Evolutionary conservation across 2,888 invertebrate genomes (phyloP).

Genomic region (Adelognathus sp.): DNA sequence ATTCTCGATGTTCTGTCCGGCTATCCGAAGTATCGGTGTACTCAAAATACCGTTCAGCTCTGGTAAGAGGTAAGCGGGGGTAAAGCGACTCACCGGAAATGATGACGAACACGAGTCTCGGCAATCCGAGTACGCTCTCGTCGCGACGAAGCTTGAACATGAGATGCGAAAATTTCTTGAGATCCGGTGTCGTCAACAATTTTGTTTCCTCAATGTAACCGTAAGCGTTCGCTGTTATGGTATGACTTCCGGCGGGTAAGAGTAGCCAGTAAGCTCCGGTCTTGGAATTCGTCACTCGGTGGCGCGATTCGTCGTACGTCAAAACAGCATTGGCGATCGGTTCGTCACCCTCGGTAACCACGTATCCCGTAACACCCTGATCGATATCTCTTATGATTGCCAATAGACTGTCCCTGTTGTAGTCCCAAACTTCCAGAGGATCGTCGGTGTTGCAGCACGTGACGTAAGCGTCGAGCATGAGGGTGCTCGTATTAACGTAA

Average conservation of each 20-base stretch:
- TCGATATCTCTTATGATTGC: constrained; percentile 68
- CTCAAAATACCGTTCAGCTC: no score
- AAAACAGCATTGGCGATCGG: constrained; percentile 73
- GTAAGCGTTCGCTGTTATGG: constrained; percentile 83
- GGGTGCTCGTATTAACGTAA: constrained; percentile 75
- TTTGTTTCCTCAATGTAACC: constrained; percentile 85
- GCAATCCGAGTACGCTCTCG: constrained; percentile 88
- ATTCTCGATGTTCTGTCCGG: no score
- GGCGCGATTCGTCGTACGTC: constrained; percentile 73
- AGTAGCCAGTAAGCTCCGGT: constrained; percentile 78
- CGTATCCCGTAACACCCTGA: constrained; percentile 73
- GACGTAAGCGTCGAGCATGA: constrained; percentile 76
- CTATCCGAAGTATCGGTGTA: no score
- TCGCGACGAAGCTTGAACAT: constrained; percentile 87
- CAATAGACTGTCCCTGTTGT: constrained; percentile 73
- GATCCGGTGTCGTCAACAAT: constrained; percentile 79
- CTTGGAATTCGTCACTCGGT: constrained; percentile 66
- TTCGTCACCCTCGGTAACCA: constrained; percentile 71
- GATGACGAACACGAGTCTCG: constrained; percentile 89
- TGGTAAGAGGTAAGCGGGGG: no score
- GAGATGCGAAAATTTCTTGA: constrained; percentile 75
- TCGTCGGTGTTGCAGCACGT: constrained; percentile 77
- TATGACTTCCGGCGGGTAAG: constrained; percentile 80
- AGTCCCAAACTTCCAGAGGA: constrained; percentile 70
- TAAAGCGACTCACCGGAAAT: constrained; percentile 84